Evolutionary conservation across 2,888 invertebrate genomes (phyloP).

Genomic region (Myopa tessellatipennis): DNA sequence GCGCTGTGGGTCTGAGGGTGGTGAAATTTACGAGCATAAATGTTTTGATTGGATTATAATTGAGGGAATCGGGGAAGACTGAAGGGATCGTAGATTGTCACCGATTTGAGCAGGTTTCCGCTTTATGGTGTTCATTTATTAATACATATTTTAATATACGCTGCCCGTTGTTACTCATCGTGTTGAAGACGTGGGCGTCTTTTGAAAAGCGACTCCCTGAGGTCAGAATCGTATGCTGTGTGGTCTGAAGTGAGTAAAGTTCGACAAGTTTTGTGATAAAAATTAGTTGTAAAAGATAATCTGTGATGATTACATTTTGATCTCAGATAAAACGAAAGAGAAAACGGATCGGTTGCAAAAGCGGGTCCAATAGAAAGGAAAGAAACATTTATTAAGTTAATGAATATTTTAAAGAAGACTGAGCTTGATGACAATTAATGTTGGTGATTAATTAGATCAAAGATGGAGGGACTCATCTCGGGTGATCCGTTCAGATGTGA

Average conservation of each 20-base stretch:
- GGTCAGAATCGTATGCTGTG: slow-evolving; percentile 14
- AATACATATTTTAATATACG: background rate
- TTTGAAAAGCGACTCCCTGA: background rate
- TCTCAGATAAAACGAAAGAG: background rate
- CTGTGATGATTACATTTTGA: background rate
- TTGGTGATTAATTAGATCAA: no score
- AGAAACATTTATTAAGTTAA: no score
- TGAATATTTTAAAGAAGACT: no score
- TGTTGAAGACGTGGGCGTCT: slow-evolving; percentile 23
- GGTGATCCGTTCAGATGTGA: no score
- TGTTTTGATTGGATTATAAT: slow-evolving; percentile 30
- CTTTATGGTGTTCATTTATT: slow-evolving; percentile 1
- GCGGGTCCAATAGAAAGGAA: no score
- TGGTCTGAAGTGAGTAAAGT: background rate
- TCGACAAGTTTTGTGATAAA: background rate
- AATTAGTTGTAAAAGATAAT: background rate
- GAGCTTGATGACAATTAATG: no score
- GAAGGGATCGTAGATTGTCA: background rate
- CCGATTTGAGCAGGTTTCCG: background rate
- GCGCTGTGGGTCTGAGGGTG: background rate
- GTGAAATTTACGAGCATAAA: slow-evolving; percentile 36
- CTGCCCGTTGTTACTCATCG: background rate
- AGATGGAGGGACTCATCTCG: no score
- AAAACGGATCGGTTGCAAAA: background rate
- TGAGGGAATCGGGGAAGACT: background rate